phyloP scores from a whole-genome alignment of 2,113 vertebrate genomes.

The Bucco capensis region DNA sequence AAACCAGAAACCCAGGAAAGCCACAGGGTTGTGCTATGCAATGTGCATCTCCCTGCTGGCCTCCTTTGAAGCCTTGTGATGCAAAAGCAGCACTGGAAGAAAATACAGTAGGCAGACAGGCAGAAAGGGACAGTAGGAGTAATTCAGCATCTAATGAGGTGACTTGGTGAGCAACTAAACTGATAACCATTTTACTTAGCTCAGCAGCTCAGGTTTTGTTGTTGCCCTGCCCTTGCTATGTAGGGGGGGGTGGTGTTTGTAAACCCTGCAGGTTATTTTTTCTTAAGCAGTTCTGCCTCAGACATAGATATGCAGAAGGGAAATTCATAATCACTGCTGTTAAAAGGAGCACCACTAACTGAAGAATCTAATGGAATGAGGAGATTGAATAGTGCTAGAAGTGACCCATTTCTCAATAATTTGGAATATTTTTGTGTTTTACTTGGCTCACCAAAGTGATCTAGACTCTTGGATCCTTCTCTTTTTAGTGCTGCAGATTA shows the following conservation, averaged over 20 bases:
- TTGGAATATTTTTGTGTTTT: background rate
- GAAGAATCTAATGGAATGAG: background rate
- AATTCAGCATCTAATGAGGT: background rate
- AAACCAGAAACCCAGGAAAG: background rate
- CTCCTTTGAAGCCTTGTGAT: background rate
- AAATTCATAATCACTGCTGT: background rate
- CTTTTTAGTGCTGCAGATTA: background rate
- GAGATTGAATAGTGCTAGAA: background rate
- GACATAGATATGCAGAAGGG: background rate
- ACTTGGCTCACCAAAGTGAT: background rate
- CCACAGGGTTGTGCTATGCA: background rate
- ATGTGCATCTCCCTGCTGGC: background rate
- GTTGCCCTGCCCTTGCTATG: too few relatives aligned
- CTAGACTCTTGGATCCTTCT: background rate
- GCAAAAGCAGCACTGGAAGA: background rate
- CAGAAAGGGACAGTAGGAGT: background rate
- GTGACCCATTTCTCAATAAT: background rate
- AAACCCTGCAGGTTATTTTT: background rate
- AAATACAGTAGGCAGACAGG: background rate
- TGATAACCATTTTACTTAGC: background rate
- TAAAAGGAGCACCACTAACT: background rate
- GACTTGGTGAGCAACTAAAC: background rate
- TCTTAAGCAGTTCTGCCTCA: background rate
- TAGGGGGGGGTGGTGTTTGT: fast-evolving
- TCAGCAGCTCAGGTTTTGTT: background rate